These are phyloP conservation scores for Jaculus jaculus DNA, from an alignment of 2,113 vertebrate genomes.

Conservation along the genomic window DNA sequence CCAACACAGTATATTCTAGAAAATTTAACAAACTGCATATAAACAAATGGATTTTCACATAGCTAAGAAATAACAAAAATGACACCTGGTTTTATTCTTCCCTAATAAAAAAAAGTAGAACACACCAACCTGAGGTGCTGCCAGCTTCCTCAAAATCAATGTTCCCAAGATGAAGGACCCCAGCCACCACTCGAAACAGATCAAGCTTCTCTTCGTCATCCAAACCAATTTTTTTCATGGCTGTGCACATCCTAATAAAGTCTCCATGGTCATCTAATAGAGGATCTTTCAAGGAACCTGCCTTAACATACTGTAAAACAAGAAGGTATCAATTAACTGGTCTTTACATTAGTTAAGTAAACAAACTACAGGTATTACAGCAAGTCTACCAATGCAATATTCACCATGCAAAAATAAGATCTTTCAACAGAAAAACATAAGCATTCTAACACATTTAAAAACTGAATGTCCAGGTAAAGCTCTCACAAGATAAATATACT, in stretches of 20 bases:
- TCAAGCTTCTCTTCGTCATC: slow-evolving; percentile 96
- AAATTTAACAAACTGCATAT: not conserved
- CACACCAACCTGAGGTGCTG: slow-evolving; percentile 92
- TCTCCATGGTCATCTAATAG: slow-evolving; percentile 96
- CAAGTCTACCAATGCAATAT: not conserved
- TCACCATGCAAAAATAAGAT: slow-evolving; percentile 76
- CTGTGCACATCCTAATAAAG: slow-evolving; percentile 95
- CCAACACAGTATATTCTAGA: not conserved
- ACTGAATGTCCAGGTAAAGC: slow-evolving; percentile 7
- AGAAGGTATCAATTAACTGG: slow-evolving; percentile 37
- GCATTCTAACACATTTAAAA: slow-evolving; percentile 44
- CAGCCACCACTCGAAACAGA: slow-evolving; percentile 96
- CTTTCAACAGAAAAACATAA: not conserved
- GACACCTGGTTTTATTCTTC: not conserved
- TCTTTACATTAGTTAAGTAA: not conserved
- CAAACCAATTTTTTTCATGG: slow-evolving; percentile 99
- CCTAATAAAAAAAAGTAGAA: not conserved
- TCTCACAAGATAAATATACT: not conserved
- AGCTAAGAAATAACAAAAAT: slow-evolving; percentile 29
- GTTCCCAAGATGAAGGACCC: slow-evolving; percentile 97
- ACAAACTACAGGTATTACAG: not conserved
- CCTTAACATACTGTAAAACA: slow-evolving; percentile 90
- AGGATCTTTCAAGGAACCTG: slow-evolving; percentile 95
- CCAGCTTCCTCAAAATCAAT: slow-evolving; percentile 98
- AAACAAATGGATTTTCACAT: not conserved